phyloP scores from a whole-genome alignment of 2,113 vertebrate genomes.

The Calypte anna region DNA sequence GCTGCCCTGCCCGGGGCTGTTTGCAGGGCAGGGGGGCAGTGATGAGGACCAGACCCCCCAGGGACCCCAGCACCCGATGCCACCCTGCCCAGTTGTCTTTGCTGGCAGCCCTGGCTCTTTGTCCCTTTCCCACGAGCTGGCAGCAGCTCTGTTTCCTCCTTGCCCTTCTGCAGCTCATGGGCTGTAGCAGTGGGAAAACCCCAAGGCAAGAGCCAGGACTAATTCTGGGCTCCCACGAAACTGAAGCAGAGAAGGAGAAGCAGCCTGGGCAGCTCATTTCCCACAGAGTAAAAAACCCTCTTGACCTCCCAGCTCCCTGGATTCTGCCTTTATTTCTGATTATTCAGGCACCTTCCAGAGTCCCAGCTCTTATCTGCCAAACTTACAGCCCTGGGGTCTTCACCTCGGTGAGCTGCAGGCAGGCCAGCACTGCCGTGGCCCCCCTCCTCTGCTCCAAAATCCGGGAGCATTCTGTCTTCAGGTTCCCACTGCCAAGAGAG shows the following conservation, averaged over 20 bases:
- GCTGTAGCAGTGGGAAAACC: accelerated
- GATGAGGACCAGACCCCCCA: neutral
- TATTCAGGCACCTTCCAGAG: neutral
- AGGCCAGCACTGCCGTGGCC: constrained; percentile 74
- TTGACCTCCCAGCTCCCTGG: neutral
- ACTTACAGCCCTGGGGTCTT: constrained; percentile 78
- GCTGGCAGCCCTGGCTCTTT: neutral
- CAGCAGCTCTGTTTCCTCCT: neutral
- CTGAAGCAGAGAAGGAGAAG: neutral
- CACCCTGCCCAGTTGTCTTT: neutral
- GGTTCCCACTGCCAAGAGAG: constrained; percentile 74
- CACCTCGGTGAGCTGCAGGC: constrained; percentile 74
- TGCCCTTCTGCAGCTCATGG: accelerated
- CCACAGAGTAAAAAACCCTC: neutral
- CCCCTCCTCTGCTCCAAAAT: constrained; percentile 77
- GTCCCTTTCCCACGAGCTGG: neutral
- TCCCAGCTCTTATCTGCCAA: accelerated
- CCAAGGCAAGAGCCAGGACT: neutral
- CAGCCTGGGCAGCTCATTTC: neutral
- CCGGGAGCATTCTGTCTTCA: constrained; percentile 72
- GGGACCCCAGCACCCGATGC: neutral
- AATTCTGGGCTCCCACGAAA: neutral
- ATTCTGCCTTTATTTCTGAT: neutral
- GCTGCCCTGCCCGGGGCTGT: neutral
- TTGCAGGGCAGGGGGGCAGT: accelerated